phyloP scores from a whole-genome alignment of 1,140 invertebrate genomes.

The Zaprionus camerounensis region DNA sequence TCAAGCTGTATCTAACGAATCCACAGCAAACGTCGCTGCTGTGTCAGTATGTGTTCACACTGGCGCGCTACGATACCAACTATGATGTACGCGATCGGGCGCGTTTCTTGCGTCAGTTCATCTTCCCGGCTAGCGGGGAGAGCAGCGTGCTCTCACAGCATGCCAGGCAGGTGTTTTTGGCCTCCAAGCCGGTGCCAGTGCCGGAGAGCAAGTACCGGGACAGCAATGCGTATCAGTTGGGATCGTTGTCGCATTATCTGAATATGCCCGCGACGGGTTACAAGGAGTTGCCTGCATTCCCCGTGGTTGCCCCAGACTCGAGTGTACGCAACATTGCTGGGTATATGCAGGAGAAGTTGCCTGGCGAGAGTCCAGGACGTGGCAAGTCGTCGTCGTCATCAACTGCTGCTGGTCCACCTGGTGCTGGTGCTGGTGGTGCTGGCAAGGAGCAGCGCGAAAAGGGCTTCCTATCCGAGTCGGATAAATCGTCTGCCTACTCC shows the following conservation, averaged over 20 bases:
- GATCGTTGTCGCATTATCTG: slow-evolving; percentile 97
- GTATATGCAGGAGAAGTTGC: slow-evolving; percentile 72
- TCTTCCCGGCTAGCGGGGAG: slow-evolving; percentile 87
- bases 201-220: slow-evolving; percentile 89
- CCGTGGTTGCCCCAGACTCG: slow-evolving; percentile 90
- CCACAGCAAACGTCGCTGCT: slow-evolving; percentile 93
- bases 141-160: slow-evolving; percentile 87
- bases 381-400: slow-evolving; percentile 26
- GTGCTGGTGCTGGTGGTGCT: slow-evolving; percentile 1
- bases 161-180: slow-evolving; percentile 94
- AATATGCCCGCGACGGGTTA: slow-evolving; percentile 94
- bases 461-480: slow-evolving; percentile 79
- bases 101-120: slow-evolving; percentile 92
- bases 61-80: slow-evolving; percentile 98
- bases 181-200: slow-evolving; percentile 96
- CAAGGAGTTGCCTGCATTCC: slow-evolving; percentile 94
- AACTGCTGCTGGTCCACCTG: slow-evolving; percentile 1
- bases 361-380: slow-evolving; percentile 34
- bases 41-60: slow-evolving; percentile 97
- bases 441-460: slow-evolving; percentile 64
- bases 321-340: slow-evolving; percentile 91
- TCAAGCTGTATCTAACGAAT: slow-evolving; percentile 96
- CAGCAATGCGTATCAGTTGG: slow-evolving; percentile 95
- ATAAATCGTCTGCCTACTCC: slow-evolving; percentile 70
- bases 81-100: slow-evolving; percentile 99